A percentile compares a stretch with the other conserved stretches of the same genome.
phyloP scores from a whole-genome alignment of 2,888 invertebrate species.

The Antheraea assamensis region DNA sequence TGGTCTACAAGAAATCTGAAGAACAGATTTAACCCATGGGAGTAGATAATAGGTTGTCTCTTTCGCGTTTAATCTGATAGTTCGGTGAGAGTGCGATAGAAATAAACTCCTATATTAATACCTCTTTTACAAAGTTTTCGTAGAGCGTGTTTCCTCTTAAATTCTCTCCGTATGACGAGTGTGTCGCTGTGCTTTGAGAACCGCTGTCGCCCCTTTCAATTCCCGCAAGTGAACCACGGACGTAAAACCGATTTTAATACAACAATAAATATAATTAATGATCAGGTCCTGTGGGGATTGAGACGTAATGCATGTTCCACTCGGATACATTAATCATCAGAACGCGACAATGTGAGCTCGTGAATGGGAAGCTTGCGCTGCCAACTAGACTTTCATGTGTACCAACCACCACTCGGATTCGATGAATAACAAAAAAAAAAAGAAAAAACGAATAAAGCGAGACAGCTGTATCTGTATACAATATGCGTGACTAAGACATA shows the following conservation, averaged over 20 bases:
- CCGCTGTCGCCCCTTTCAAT: slow-evolving; percentile 14
- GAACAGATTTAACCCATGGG: too few relatives aligned
- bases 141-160: too few relatives aligned
- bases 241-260: slow-evolving; percentile 25
- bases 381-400: slow-evolving; percentile 5
- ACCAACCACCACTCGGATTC: background rate
- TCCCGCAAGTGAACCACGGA: slow-evolving; percentile 3
- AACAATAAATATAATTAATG: slow-evolving; percentile 34
- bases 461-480: background rate
- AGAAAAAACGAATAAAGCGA: background rate
- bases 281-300: slow-evolving; percentile 29
- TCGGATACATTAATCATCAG: slow-evolving; percentile 26
- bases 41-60: too few relatives aligned
- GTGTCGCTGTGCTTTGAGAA: slow-evolving; percentile 15
- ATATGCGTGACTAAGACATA: background rate
- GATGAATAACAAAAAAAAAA: background rate
- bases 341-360: slow-evolving; percentile 11
- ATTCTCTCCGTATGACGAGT: too few relatives aligned
- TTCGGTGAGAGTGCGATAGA: too few relatives aligned
- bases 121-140: too few relatives aligned
- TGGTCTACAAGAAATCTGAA: too few relatives aligned
- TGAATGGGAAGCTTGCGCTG: slow-evolving; percentile 15
- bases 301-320: slow-evolving; percentile 24
- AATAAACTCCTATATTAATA: too few relatives aligned
- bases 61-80: too few relatives aligned